Evolutionary conservation across 2,113 vertebrate genomes (phyloP).

Genomic region (Pollachius pollachius): DNA sequence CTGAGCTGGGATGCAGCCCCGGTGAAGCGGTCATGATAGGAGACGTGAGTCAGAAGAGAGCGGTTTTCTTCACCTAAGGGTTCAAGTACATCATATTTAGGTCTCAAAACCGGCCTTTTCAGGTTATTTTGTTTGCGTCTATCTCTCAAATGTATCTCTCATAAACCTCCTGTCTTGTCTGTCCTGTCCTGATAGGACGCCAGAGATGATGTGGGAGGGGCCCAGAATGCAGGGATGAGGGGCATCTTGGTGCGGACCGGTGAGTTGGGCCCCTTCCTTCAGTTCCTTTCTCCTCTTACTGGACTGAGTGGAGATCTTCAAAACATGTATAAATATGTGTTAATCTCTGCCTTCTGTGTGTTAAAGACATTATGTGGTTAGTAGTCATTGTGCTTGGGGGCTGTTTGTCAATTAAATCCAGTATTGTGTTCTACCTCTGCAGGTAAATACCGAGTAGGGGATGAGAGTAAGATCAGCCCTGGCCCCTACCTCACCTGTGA

Average conservation of each 20-base stretch:
- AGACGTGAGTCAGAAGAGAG: constrained; percentile 78
- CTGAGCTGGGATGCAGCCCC: constrained; percentile 75
- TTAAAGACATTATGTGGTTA: no score
- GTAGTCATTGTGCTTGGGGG: no score
- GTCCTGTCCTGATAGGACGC: constrained; percentile 76
- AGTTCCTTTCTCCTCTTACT: no score
- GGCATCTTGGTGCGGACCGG: constrained; percentile 93
- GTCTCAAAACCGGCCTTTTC: no score
- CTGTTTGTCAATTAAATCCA: no score
- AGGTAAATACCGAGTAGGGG: constrained; percentile 87
- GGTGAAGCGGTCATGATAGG: constrained; percentile 93
- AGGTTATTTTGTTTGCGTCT: no score
- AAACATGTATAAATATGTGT: no score
- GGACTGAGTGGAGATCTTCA: no score
- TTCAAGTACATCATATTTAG: no score
- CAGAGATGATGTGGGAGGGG: constrained; percentile 90
- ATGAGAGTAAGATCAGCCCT: constrained; percentile 83
- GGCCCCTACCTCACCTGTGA: constrained; percentile 83
- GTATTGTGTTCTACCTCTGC: neutral
- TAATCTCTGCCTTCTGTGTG: no score
- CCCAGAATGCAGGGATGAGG: constrained; percentile 86
- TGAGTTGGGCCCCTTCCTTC: constrained; percentile 54
- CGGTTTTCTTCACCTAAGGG: neutral
- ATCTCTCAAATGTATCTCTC: no score
- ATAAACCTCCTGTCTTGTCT: neutral